phyloP scores from a whole-genome alignment of 2,888 invertebrate species.

The Himalopsyche anomala region DNA sequence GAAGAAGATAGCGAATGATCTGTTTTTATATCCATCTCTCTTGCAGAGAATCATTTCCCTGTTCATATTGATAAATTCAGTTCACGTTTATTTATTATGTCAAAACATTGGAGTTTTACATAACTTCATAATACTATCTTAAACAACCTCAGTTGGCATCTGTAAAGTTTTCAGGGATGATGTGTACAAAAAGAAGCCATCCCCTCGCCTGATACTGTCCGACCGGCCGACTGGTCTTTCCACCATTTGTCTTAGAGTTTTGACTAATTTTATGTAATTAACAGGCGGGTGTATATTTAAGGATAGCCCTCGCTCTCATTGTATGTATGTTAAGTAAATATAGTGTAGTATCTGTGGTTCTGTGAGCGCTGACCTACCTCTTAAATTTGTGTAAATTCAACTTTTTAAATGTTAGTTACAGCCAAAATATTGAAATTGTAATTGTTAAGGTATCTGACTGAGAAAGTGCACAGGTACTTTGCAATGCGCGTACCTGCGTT shows the following conservation, averaged over 20 bases:
- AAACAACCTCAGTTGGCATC: conserved; percentile 56
- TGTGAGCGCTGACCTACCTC: conserved; percentile 65
- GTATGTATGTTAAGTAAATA: conserved; percentile 65
- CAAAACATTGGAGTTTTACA: conserved; percentile 57
- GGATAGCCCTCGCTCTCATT: conserved; percentile 53
- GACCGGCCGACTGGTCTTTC: conserved; percentile 44
- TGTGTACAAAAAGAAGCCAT: conserved; percentile 56
- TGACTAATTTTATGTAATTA: conserved; percentile 58
- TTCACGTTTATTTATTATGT: conserved; percentile 71
- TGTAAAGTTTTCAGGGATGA: conserved; percentile 49
- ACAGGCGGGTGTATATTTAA: conserved; percentile 58
- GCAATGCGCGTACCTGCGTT: conserved; percentile 65
- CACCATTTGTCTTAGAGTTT: conserved; percentile 49
- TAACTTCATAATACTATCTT: conserved; percentile 37
- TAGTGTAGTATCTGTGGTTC: conserved; percentile 62
- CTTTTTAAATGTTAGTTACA: conserved; percentile 58
- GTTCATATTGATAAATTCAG: conserved; percentile 70
- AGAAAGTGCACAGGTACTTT: conserved; percentile 64
- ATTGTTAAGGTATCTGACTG: conserved; percentile 64
- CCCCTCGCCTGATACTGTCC: conserved; percentile 39
- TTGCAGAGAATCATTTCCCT: conserved; percentile 67
- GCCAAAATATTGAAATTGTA: conserved; percentile 55
- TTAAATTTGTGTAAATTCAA: conserved; percentile 64
- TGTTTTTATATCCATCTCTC: conserved; percentile 63
- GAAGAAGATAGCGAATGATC: conserved; percentile 83